Base-by-base conservation (phyloP, 2,888 invertebrate genomes). In the Margaritifera margaritifera region DNA sequence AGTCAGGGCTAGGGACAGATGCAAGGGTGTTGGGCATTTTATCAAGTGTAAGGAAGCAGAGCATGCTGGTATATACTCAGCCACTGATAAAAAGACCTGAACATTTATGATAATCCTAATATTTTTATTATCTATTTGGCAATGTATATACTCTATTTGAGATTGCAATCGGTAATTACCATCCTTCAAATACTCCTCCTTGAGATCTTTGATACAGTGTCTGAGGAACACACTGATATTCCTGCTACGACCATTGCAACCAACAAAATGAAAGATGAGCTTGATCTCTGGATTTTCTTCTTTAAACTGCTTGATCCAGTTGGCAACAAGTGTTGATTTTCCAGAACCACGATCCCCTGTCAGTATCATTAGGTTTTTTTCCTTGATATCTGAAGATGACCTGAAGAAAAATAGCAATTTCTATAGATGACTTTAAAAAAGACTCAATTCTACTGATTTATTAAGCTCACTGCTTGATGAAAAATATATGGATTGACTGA, bases 281-380 rank as follows among this genome's bases (percentile, higher is more conserved):
- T 77, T 82, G 56, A 86, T 70, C 52, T 81, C 81, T 24, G 77
- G 74, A 57, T 81, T 78, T 11, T 82, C 81, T 8, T 68, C 63
- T n/a, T 61, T 69, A 65, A 87, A 86, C 42, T 81, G 77, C 54
- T 77, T 70, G 54, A 86, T 75, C 89, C 89, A 89, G 72, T 84
- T 83, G 25, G 87, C 81, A 18, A 87, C 74, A 6, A 87, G 57
- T 1, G 85, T 70, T 1, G 88, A 81, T 74, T 89, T 89, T 5
- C 89, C 89, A 70, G 80, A 81, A 6, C 89, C 89, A 54, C 87
- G 73, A 60, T 85, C 86, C 6, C 87, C 87, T 42, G 78, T 75
- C 64, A 89, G 59, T 53, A 85, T 72, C 67, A 87, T 31, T 6
- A 88, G 66, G 11, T 86, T 82, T 66, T 79, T 80, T 59, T 78